Conservation (phyloP, 35 echinoderm and acorn worm species). For the Diadema setosum region DNA sequence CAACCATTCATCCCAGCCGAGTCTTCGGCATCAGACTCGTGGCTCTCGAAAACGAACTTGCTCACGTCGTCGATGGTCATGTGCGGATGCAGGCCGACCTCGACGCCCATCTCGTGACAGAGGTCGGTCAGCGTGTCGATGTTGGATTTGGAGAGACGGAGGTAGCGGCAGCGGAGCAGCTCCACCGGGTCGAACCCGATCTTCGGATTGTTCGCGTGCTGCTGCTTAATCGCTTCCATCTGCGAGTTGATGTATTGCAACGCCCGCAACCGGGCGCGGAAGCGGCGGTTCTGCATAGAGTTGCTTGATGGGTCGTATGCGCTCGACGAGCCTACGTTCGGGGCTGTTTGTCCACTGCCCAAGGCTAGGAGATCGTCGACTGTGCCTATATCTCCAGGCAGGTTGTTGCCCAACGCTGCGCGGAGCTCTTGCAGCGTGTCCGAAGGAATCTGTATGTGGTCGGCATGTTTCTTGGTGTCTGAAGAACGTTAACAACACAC, state of each 20-base stretch:
- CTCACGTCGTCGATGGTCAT: conserved; percentile 40
- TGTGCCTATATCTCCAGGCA: not conserved
- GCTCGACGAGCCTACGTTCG: not conserved
- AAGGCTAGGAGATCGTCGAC: not conserved
- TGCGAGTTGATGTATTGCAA: conserved; percentile 2
- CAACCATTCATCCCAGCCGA: not conserved
- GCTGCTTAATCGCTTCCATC: not conserved
- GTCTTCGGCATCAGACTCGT: not conserved
- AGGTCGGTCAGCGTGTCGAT: conserved; percentile 49
- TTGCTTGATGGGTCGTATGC: conserved; percentile 7
- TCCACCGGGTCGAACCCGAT: conserved; percentile 47
- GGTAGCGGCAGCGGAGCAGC: conserved; percentile 53
- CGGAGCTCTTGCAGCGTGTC: not conserved
- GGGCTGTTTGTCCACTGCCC: too few relatives aligned
- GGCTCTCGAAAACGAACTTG: conserved; percentile 35
- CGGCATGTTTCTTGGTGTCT: too few relatives aligned
- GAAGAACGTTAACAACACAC: too few relatives aligned
- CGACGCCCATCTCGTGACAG: conserved; percentile 42
- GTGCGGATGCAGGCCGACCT: conserved; percentile 58
- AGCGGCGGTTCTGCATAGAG: not conserved
- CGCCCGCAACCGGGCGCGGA: conserved; percentile 6
- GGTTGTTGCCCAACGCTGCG: not conserved
- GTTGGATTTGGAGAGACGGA: conserved; percentile 51
- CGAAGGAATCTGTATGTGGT: not conserved
- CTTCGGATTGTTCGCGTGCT: not conserved